Conservation (phyloP, 2,113 vertebrate genomes). For the Typhlomys cinereus region DNA sequence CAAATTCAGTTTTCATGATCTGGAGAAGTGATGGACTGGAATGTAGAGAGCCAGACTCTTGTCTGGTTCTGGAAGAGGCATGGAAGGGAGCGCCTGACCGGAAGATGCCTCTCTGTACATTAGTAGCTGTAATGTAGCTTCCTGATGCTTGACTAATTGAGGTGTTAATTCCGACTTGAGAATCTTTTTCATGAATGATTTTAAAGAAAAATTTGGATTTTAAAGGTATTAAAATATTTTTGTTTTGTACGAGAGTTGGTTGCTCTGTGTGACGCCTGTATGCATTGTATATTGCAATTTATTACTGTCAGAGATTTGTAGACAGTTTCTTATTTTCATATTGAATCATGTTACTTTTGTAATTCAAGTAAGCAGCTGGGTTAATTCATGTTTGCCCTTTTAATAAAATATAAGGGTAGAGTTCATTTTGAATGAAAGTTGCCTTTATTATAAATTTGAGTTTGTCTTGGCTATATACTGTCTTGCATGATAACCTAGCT, state of each 20-base stretch:
- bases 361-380: slow-evolving; percentile 92
- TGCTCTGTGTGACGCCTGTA: slow-evolving; percentile 92
- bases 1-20: slow-evolving; percentile 99
- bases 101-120: slow-evolving; percentile 87
- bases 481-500: slow-evolving; percentile 86
- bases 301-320: slow-evolving; percentile 92
- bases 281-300: slow-evolving; percentile 92
- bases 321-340: slow-evolving; percentile 94
- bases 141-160: slow-evolving; percentile 88
- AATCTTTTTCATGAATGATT: slow-evolving; percentile 90
- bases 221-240: slow-evolving; percentile 92
- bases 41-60: slow-evolving; percentile 64
- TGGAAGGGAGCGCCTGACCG: slow-evolving; percentile 79
- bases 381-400: slow-evolving; percentile 92
- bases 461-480: slow-evolving; percentile 84
- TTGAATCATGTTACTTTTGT: slow-evolving; percentile 95
- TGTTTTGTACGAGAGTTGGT: slow-evolving; percentile 92
- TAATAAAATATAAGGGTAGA: slow-evolving; percentile 92
- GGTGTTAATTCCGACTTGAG: slow-evolving; percentile 87
- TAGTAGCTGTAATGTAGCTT: slow-evolving; percentile 92
- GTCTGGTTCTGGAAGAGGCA: slow-evolving; percentile 78
- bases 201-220: slow-evolving; percentile 90
- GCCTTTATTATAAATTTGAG: slow-evolving; percentile 87
- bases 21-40: slow-evolving; percentile 73
- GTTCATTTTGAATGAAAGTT: slow-evolving; percentile 89